These are phyloP conservation scores for Malthinus seriepunctatus DNA, from an alignment of 2,888 invertebrate species.

Conservation along the genomic window DNA sequence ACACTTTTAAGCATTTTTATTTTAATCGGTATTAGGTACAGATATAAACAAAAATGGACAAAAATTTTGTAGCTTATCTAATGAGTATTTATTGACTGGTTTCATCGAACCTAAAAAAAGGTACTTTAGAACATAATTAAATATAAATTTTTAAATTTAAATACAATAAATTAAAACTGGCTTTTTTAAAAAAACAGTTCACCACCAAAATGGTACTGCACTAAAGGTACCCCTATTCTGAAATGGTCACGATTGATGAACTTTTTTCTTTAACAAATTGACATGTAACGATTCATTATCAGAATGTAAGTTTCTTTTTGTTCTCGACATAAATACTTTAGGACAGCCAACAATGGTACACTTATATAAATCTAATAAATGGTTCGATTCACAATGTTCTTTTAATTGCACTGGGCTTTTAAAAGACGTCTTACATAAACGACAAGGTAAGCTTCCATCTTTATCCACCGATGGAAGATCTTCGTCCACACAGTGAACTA, in stretches of 20 bases:
- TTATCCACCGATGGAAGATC: conserved; percentile 68
- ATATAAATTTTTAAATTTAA: conserved; percentile 32
- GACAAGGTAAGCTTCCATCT: conserved; percentile 70
- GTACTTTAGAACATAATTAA: conserved; percentile 13
- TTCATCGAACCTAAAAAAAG: conserved; percentile 31
- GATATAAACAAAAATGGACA: no score
- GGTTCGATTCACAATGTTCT: conserved; percentile 73
- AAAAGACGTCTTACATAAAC: conserved; percentile 69
- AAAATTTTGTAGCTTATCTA: neutral
- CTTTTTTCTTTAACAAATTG: conserved; percentile 50
- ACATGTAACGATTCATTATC: conserved; percentile 65
- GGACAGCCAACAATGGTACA: conserved; percentile 79
- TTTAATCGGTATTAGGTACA: no score
- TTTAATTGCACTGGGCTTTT: conserved; percentile 66
- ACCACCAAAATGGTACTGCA: conserved; percentile 54
- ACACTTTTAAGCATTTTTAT: conserved; percentile 1
- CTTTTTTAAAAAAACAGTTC: conserved; percentile 46
- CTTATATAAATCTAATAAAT: conserved; percentile 69
- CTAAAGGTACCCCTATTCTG: conserved; percentile 47
- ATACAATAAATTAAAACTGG: conserved; percentile 49
- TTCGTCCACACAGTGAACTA: conserved; percentile 68
- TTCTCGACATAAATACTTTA: conserved; percentile 77
- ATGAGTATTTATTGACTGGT: conserved; percentile 52
- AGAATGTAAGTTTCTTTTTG: conserved; percentile 76
- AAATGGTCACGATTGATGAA: conserved; percentile 51